Conservation (phyloP, 2,797 vertebrate species). For the Hemibagrus guttatus region DNA sequence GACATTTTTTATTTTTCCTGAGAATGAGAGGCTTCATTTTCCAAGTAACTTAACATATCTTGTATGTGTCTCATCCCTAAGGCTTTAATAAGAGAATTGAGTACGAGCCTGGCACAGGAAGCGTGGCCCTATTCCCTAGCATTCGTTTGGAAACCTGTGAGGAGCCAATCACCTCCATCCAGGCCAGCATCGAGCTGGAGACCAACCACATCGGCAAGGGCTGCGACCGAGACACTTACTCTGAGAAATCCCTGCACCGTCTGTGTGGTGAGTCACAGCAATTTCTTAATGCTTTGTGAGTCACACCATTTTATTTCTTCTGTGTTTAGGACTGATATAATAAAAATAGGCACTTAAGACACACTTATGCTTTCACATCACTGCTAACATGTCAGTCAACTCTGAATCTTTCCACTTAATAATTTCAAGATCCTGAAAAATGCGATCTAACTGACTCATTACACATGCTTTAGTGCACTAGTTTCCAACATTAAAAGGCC, state of each 20-base stretch:
- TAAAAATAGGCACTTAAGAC: neutral
- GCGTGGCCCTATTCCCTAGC: constrained; percentile 88
- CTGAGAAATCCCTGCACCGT: constrained; percentile 94
- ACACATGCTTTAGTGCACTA: neutral
- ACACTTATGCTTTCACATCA: neutral
- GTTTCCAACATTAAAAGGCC: neutral
- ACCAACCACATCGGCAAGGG: constrained; percentile 97
- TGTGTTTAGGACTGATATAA: constrained; percentile 3
- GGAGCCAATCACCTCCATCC: constrained; percentile 87
- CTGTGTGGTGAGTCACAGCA: constrained; percentile 84
- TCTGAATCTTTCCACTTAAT: neutral
- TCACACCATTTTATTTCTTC: neutral
- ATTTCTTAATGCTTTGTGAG: neutral
- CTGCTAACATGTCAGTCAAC: neutral
- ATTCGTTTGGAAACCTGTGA: constrained; percentile 93
- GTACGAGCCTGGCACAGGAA: constrained; percentile 93
- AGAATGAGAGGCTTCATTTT: neutral
- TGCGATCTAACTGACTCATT: neutral
- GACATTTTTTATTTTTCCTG: neutral
- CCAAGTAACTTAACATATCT: neutral
- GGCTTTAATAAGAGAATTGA: constrained; percentile 94
- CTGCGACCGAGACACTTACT: constrained; percentile 96
- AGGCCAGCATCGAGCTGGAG: constrained; percentile 87
- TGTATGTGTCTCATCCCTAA: constrained; percentile 57
- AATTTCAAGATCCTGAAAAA: neutral